Evolutionary conservation across 2,113 vertebrate species (phyloP).

Genomic region (Uropsilus gracilis): DNA sequence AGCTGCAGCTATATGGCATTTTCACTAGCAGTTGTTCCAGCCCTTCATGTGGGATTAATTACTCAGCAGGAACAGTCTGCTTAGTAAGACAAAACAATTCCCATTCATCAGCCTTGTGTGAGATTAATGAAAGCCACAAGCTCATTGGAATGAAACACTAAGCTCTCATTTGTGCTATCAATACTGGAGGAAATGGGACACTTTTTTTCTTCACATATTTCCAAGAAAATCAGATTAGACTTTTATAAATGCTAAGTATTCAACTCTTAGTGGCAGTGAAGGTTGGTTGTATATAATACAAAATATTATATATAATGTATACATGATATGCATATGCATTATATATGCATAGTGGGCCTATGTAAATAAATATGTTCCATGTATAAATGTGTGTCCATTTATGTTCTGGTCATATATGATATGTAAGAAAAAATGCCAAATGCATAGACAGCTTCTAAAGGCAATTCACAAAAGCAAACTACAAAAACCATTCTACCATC

Average conservation of each 20-base stretch:
- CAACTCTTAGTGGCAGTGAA: neutral
- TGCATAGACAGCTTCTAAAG: neutral
- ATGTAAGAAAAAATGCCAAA: neutral
- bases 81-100: constrained; percentile 55
- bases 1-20: constrained; percentile 41
- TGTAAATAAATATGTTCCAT: neutral
- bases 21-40: constrained; percentile 50
- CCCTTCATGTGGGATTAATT: constrained; percentile 65
- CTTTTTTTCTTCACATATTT: neutral
- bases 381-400: neutral
- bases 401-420: neutral
- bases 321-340: neutral
- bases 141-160: constrained; percentile 48
- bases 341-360: neutral
- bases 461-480: neutral
- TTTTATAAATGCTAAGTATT: constrained; percentile 29
- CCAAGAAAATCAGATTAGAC: constrained; percentile 30
- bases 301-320: too few relatives aligned
- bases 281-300: too few relatives aligned
- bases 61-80: neutral
- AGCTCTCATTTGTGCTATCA: constrained; percentile 37
- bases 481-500: neutral
- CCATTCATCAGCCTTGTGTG: constrained; percentile 39
- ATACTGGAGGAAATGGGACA: constrained; percentile 56
- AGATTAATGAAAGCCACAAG: constrained; percentile 40